These are phyloP conservation scores for Phania funesta DNA, from an alignment of 2,888 invertebrate genomes.

Conservation along the genomic window DNA sequence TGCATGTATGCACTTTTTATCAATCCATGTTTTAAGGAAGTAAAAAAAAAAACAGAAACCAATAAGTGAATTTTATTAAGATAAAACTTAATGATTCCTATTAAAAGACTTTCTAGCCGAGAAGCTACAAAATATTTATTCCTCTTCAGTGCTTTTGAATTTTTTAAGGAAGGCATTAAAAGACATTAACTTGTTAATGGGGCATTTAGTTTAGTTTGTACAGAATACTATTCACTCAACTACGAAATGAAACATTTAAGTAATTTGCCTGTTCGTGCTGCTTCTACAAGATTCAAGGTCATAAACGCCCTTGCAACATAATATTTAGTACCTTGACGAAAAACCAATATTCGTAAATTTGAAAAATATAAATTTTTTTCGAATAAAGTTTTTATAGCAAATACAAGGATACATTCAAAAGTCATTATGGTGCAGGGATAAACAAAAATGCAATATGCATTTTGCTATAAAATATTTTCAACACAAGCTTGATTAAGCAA, in stretches of 20 bases:
- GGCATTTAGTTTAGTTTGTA: not conserved
- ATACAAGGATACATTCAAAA: not conserved
- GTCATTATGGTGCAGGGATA: not conserved
- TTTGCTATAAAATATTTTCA: not conserved
- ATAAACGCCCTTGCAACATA: not conserved
- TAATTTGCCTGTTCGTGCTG: not conserved
- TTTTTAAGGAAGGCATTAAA: not conserved
- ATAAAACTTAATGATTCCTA: too few species aligned
- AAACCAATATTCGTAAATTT: not conserved
- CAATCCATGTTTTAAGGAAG: too few species aligned
- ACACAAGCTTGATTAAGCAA: not conserved
- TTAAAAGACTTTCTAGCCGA: too few species aligned
- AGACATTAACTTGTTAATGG: not conserved
- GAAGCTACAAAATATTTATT: not conserved
- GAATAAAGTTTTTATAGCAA: constrained; percentile 13
- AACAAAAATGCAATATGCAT: not conserved
- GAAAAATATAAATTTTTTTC: not conserved
- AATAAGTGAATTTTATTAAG: too few species aligned
- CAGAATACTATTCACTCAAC: constrained; percentile 9
- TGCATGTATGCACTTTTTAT: too few species aligned
- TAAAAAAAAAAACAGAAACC: too few species aligned
- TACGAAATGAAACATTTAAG: not conserved
- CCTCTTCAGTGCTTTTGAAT: not conserved
- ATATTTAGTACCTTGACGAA: not conserved
- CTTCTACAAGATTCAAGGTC: constrained; percentile 6